phyloP scores from a whole-genome alignment of 1,140 invertebrate species.

The Anthonomus grandis region DNA sequence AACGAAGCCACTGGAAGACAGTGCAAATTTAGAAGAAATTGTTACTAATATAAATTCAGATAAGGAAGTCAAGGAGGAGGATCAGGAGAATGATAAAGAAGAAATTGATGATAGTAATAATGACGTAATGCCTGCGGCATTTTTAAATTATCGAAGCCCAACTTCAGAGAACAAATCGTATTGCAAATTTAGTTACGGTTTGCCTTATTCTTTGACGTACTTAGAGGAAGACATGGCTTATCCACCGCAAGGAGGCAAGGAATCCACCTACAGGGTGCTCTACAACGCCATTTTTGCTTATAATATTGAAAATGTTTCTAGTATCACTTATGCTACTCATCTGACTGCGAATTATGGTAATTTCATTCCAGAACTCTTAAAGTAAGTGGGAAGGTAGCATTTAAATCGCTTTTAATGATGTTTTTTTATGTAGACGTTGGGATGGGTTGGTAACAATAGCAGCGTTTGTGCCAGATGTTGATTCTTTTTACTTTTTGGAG shows the following conservation, averaged over 20 bases:
- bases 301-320: slow-evolving; percentile 34
- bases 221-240: slow-evolving; percentile 46
- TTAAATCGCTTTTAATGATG: too few species aligned
- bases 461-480: slow-evolving; percentile 68
- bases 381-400: slow-evolving; percentile 45
- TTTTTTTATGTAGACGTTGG: slow-evolving; percentile 57
- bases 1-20: too few species aligned
- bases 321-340: slow-evolving; percentile 69
- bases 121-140: too few species aligned
- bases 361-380: slow-evolving; percentile 65
- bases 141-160: slow-evolving; percentile 1
- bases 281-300: slow-evolving; percentile 59
- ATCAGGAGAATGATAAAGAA: too few species aligned
- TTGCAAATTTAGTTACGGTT: slow-evolving; percentile 62
- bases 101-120: too few species aligned
- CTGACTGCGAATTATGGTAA: slow-evolving; percentile 71
- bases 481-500: slow-evolving; percentile 60
- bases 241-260: slow-evolving; percentile 57
- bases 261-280: slow-evolving; percentile 61
- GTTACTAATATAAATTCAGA: too few species aligned
- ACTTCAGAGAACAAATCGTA: slow-evolving; percentile 51
- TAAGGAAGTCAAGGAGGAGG: too few species aligned
- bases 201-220: slow-evolving; percentile 56
- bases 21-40: too few species aligned
- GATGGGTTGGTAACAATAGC: slow-evolving; percentile 71